A percentile compares a stretch with the other conserved stretches of the same genome.
phyloP scores from a whole-genome alignment of 2,113 vertebrate genomes.

The Rhinichthys klamathensis region DNA sequence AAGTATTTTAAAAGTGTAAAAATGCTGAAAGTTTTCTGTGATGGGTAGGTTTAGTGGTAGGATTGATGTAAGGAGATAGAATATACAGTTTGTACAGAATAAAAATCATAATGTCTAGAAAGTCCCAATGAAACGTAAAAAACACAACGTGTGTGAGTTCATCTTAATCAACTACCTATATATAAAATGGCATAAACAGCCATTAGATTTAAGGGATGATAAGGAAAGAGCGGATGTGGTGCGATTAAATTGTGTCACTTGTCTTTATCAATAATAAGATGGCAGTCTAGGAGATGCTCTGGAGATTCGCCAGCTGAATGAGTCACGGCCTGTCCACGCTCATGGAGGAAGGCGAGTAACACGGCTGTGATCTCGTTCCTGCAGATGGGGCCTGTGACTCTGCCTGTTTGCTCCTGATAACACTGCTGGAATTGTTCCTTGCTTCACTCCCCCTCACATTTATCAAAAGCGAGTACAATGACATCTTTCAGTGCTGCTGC shows the following conservation, averaged over 20 bases:
- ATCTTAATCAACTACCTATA: too few species aligned
- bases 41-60: too few species aligned
- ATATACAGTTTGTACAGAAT: too few species aligned
- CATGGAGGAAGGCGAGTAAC: constrained; percentile 19
- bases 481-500: constrained; percentile 51
- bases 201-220: background rate
- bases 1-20: too few species aligned
- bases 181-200: background rate
- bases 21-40: too few species aligned
- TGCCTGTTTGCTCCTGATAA: constrained; percentile 72
- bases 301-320: constrained; percentile 33
- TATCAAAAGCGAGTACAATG: constrained; percentile 67
- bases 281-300: background rate
- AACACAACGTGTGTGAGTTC: too few species aligned
- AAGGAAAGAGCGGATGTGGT: too few species aligned
- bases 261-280: constrained; percentile 26
- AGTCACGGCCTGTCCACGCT: constrained; percentile 41
- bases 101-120: too few species aligned
- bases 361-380: constrained; percentile 51
- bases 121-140: too few species aligned
- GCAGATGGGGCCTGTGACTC: constrained; percentile 55
- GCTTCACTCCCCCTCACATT: constrained; percentile 58
- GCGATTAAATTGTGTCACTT: background rate
- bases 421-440: constrained; percentile 69
- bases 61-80: too few species aligned